A percentile compares a stretch with the other conserved stretches of the same genome.
Conservation (phyloP, 2,797 vertebrate species). For the Emydoidea blandingii region DNA sequence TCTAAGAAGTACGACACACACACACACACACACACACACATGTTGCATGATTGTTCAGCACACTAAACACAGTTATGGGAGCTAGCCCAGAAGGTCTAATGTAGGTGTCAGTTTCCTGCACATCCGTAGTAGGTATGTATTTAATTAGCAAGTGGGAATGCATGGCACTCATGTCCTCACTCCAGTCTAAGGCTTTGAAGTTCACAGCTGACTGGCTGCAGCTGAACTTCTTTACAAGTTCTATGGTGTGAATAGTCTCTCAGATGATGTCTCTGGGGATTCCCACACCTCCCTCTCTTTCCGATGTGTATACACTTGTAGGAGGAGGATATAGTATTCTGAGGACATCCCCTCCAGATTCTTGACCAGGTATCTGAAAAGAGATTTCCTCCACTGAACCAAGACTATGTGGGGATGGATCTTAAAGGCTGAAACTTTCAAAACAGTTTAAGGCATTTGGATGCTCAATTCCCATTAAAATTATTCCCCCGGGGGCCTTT, state of each 20-base stretch:
- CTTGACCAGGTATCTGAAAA: neutral
- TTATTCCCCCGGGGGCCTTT: too few species aligned
- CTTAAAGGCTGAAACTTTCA: neutral
- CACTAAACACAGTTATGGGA: too few species aligned
- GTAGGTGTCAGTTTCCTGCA: too few species aligned
- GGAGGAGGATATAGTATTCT: neutral
- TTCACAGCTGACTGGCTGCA: neutral
- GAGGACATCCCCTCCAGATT: neutral
- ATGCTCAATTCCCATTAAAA: neutral
- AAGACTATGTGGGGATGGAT: neutral
- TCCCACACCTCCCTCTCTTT: neutral
- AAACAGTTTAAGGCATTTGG: neutral
- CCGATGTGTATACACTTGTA: neutral
- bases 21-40: too few species aligned
- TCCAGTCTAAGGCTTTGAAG: neutral
- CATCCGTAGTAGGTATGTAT: too few species aligned
- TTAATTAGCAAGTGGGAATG: too few species aligned
- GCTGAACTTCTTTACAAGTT: neutral
- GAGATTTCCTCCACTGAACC: neutral
- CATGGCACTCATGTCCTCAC: too few species aligned
- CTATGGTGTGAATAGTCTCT: neutral
- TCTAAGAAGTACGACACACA: too few species aligned
- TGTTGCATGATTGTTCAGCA: too few species aligned
- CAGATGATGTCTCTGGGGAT: neutral
- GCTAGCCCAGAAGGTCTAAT: too few species aligned